These are phyloP conservation scores for Propithecus coquereli DNA, from an alignment of 2,113 vertebrate species.

Conservation along the genomic window DNA sequence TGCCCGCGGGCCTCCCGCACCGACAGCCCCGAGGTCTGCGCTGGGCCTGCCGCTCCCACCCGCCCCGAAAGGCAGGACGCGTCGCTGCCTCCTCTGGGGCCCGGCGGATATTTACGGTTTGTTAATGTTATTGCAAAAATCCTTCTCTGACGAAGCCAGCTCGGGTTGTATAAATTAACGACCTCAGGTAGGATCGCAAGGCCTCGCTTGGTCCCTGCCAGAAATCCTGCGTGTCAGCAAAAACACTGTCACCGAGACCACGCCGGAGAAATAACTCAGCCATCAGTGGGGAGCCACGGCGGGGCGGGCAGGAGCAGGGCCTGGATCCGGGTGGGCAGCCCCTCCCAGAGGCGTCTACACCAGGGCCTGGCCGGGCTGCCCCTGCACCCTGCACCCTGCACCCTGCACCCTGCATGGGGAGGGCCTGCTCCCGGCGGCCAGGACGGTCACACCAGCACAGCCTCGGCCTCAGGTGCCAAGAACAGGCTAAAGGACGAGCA, in stretches of 20 bases:
- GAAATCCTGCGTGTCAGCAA: not conserved
- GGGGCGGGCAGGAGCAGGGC: too few species aligned
- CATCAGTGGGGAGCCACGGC: accelerated
- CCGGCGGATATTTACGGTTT: not conserved
- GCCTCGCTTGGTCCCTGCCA: not conserved
- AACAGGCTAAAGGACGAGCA: not conserved
- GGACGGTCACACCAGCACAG: too few species aligned
- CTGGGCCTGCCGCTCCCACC: accelerated
- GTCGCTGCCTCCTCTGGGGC: accelerated
- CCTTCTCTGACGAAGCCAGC: not conserved
- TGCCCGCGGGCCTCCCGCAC: not conserved
- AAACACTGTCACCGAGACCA: accelerated
- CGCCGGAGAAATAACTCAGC: too few species aligned
- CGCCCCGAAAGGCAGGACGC: accelerated
- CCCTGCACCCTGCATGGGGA: accelerated
- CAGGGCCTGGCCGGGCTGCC: not conserved
- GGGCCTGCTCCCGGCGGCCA: not conserved
- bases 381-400: accelerated
- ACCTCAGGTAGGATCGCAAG: not conserved
- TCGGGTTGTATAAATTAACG: not conserved
- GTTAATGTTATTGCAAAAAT: not conserved
- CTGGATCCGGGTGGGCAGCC: not conserved
- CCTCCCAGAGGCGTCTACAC: not conserved
- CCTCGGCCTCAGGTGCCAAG: not conserved
- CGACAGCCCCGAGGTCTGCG: not conserved